These are phyloP conservation scores for Leptodactylus fallax DNA, from an alignment of 2,797 vertebrate species.

Conservation along the genomic window DNA sequence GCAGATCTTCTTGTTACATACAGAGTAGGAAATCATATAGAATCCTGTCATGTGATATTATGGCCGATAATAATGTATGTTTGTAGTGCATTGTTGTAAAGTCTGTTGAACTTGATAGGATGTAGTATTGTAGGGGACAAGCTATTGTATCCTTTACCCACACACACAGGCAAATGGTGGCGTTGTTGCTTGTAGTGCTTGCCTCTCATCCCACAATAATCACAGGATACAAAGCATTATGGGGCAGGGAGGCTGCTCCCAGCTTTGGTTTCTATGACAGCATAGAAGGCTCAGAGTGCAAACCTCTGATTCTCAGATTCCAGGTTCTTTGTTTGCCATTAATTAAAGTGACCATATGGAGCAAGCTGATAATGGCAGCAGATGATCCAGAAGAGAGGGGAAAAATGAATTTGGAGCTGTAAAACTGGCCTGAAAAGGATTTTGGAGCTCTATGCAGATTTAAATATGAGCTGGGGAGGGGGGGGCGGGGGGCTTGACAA, in stretches of 20 bases:
- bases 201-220: conserved; percentile 68
- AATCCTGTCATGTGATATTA: background rate
- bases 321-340: conserved; percentile 79
- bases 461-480: conserved; percentile 25
- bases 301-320: conserved; percentile 76
- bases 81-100: background rate
- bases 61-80: background rate
- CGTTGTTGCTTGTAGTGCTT: conserved; percentile 41
- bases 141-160: conserved; percentile 15
- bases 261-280: conserved; percentile 69
- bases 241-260: conserved; percentile 67
- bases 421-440: conserved; percentile 56
- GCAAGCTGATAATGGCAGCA: conserved; percentile 75
- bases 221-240: conserved; percentile 65
- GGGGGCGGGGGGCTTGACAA: conserved; percentile 37
- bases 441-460: conserved; percentile 29
- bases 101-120: conserved; percentile 2
- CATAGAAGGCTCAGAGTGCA: conserved; percentile 64
- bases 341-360: conserved; percentile 84
- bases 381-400: conserved; percentile 66
- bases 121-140: conserved; percentile 1
- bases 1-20: background rate
- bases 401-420: conserved; percentile 54
- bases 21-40: background rate
- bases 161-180: conserved; percentile 32